Percentiles rank a stretch among this genome's conserved stretches.
These are phyloP conservation scores for Peucedramus taeniatus DNA, from an alignment of 2,113 vertebrate genomes.

Conservation along the genomic window DNA sequence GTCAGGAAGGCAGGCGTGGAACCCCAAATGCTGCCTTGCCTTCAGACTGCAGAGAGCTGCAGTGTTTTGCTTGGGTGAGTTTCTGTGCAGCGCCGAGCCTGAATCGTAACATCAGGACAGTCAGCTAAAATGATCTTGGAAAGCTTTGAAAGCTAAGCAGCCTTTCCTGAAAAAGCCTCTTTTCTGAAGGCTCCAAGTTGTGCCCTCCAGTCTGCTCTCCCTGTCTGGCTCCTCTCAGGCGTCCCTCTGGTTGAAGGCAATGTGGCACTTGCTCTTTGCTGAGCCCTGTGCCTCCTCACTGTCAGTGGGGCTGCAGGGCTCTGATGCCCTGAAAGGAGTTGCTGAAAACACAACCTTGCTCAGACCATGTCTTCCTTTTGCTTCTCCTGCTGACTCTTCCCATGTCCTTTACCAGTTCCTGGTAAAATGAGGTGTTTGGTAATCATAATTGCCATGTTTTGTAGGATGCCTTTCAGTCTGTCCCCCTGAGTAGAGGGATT, in stretches of 20 bases:
- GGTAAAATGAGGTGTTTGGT: neutral
- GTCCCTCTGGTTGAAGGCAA: neutral
- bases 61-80: slow-evolving; percentile 4
- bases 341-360: neutral
- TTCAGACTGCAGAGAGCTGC: neutral
- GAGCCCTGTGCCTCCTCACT: neutral
- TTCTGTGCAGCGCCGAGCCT: neutral
- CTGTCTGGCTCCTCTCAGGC: neutral
- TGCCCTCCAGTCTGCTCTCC: neutral
- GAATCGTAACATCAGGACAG: neutral
- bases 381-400: neutral
- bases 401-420: neutral
- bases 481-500: neutral
- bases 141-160: neutral
- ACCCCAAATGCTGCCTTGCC: neutral
- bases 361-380: neutral
- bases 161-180: neutral
- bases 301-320: neutral
- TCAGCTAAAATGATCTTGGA: neutral
- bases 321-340: neutral
- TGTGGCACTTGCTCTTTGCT: neutral
- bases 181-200: neutral
- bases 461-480: neutral
- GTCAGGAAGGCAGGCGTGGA: neutral
- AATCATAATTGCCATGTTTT: neutral